phyloP scores from a whole-genome alignment of 1,140 invertebrate genomes.

The Pseudomyrmex pallidus region DNA sequence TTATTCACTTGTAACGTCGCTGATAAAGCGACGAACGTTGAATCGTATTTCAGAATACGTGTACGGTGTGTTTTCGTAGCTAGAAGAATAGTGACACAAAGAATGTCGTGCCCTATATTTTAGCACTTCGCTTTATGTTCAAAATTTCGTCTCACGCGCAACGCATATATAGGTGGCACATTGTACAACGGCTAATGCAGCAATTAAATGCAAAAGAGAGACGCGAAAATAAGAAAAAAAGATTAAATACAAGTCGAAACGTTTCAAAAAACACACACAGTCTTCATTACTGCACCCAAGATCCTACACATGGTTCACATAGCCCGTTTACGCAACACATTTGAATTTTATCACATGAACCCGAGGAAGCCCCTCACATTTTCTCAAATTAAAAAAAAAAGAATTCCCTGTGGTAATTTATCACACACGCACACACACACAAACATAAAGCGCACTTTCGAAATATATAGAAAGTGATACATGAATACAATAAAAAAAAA shows the following conservation, averaged over 20 bases:
- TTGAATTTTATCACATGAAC: too few relatives aligned
- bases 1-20: neutral
- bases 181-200: neutral
- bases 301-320: too few relatives aligned
- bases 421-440: neutral
- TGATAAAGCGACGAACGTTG: neutral
- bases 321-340: too few relatives aligned
- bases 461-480: too few relatives aligned
- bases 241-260: too few relatives aligned
- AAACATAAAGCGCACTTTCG: neutral
- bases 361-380: too few relatives aligned
- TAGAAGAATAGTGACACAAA: neutral
- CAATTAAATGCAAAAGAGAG: too few relatives aligned
- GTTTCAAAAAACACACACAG: too few relatives aligned
- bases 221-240: neutral
- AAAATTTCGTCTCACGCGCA: slow-evolving; percentile 1
- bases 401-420: neutral
- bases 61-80: neutral
- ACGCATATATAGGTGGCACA: neutral
- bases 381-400: too few relatives aligned
- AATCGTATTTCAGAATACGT: neutral
- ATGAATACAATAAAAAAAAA: too few relatives aligned
- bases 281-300: too few relatives aligned
- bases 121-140: neutral
- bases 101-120: neutral